These are phyloP conservation scores for Danio tinwini DNA, from an alignment of 2,797 vertebrate species.

Conservation along the genomic window DNA sequence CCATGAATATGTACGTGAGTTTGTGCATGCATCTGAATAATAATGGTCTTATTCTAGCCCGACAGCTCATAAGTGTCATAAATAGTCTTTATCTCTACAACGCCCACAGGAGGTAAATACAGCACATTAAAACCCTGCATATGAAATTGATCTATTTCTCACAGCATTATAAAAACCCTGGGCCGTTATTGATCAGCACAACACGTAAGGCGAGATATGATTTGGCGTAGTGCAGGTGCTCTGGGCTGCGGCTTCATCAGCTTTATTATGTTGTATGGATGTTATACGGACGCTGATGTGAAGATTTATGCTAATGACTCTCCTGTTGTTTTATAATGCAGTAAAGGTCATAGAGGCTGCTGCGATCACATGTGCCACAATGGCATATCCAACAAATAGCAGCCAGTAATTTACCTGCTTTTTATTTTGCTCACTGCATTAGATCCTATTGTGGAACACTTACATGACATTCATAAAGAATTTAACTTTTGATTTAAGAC, in stretches of 20 bases:
- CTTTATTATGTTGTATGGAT: slow-evolving; percentile 65
- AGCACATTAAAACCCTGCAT: slow-evolving; percentile 72
- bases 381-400: neutral
- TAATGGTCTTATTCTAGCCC: neutral
- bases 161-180: slow-evolving; percentile 67
- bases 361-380: slow-evolving; percentile 6
- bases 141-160: slow-evolving; percentile 73
- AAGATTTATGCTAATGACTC: slow-evolving; percentile 73
- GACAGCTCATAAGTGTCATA: slow-evolving; percentile 67
- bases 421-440: neutral
- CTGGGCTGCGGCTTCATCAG: slow-evolving; percentile 65
- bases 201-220: slow-evolving; percentile 20
- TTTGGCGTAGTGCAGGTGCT: slow-evolving; percentile 61
- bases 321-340: slow-evolving; percentile 58
- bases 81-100: slow-evolving; percentile 70
- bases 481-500: slow-evolving; percentile 4
- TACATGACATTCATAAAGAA: slow-evolving; percentile 22
- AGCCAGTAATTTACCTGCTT: slow-evolving; percentile 5
- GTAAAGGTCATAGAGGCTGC: slow-evolving; percentile 46
- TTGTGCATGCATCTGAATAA: slow-evolving; percentile 41
- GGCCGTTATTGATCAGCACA: slow-evolving; percentile 62
- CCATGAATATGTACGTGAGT: neutral
- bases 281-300: slow-evolving; percentile 63
- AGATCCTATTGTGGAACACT: neutral
- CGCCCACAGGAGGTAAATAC: slow-evolving; percentile 67